Conservation (phyloP, 2,888 invertebrate genomes). For the Acanthosoma haemorrhoidale region DNA sequence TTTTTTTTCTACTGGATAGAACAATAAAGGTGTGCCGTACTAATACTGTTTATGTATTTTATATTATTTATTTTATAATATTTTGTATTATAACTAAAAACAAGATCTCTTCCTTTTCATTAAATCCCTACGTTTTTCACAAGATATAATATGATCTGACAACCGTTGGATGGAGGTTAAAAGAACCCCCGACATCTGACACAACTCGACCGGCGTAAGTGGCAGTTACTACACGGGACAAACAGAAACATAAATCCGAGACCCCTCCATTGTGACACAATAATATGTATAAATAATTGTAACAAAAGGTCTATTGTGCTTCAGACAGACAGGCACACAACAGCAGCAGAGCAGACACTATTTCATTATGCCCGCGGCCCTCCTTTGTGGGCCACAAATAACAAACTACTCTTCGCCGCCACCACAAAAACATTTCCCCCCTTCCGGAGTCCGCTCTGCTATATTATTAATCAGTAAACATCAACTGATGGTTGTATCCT, state of each 20-base stretch:
- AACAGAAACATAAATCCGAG: not conserved
- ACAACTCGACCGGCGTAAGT: conserved; percentile 1
- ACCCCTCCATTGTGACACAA: not conserved
- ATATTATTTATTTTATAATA: too few relatives aligned
- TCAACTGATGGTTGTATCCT: too few relatives aligned
- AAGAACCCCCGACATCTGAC: too few relatives aligned
- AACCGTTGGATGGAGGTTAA: conserved; percentile 6
- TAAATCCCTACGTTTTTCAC: too few relatives aligned
- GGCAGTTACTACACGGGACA: not conserved
- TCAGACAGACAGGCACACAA: too few relatives aligned
- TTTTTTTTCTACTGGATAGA: too few relatives aligned
- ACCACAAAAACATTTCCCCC: not conserved
- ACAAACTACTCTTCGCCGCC: not conserved
- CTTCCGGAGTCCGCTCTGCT: not conserved
- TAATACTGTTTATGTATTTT: too few relatives aligned
- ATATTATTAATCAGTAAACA: conserved; percentile 8
- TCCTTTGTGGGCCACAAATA: not conserved
- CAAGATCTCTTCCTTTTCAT: too few relatives aligned
- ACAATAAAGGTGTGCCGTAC: too few relatives aligned
- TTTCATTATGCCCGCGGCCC: too few relatives aligned
- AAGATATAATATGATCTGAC: not conserved
- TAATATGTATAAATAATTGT: conserved; percentile 7
- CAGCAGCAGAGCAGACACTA: not conserved
- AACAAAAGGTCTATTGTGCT: conserved; percentile 9
- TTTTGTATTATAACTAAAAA: too few relatives aligned